Evolutionary conservation across 2,797 vertebrate genomes (phyloP), one percentile per base, ranked within the genome.

Genomic region (Euphonia xanthogaster): DNA sequence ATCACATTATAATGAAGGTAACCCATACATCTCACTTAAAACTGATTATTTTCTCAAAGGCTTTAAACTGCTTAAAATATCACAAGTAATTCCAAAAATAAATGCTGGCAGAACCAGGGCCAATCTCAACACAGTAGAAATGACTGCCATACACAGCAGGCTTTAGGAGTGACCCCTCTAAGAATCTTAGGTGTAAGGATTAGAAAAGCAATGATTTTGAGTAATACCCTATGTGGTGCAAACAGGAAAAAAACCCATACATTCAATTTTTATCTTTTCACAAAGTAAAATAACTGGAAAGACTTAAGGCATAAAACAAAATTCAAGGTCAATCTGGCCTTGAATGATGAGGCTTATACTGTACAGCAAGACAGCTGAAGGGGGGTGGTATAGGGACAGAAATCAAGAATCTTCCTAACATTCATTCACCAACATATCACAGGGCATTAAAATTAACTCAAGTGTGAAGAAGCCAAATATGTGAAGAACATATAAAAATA

Each of bases 41-140:
- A 79, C 60, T 70, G 65, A 86, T 80, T 81, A 79, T 53, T 91
- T 95, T 91, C 81, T 83, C 62, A 91, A 86, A 91, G 50, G 42
- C 66, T 90, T 94, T 83, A 74, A 83, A 80, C n/a, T 68, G 70
- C 70, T 77, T 90, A 65, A 94, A 83, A 86, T 74, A 93, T 10
- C 39, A 35, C n/a, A 86, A 83, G 85, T 61, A 88, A 83, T 17
- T 72, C 53, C 30, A 78, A 73, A 95, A 86, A 86, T 47, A 88
- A 93, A 35, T 23, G 24, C 53, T 74, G 62, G 54, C 75, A 94
- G 85, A 88, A 94, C n/a, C 21, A 25, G n/a, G 14, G 37, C 76
- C 66, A 60, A 30, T 73, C 55, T 81, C 62, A 82, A 72, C 30
- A 60, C 44, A 73, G 27, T 39, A 92, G 71, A 82, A 76, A 51